These are phyloP conservation scores for Grammomys surdaster DNA, from an alignment of 2,113 vertebrate species.

Conservation along the genomic window DNA sequence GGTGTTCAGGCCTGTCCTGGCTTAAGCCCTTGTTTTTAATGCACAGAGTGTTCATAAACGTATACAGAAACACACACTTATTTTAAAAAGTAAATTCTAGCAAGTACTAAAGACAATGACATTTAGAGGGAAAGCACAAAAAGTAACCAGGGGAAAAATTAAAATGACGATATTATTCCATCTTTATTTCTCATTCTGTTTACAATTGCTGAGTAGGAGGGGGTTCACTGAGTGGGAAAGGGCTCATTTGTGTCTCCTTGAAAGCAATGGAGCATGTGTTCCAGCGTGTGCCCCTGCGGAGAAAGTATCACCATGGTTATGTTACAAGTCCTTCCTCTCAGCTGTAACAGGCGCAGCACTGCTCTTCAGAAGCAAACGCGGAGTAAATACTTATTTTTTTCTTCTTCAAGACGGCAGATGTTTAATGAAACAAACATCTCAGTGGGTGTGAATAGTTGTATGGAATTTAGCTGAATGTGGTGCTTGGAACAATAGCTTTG, in stretches of 20 bases:
- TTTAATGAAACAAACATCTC: neutral
- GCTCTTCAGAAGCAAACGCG: neutral
- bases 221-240: neutral
- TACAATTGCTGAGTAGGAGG: neutral
- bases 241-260: neutral
- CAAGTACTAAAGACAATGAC: slow-evolving; percentile 8
- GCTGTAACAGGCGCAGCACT: neutral
- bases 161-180: neutral
- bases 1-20: neutral
- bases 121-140: neutral
- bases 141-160: neutral
- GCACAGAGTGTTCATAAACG: neutral
- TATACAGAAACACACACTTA: neutral
- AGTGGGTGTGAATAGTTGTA: neutral
- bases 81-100: slow-evolving; percentile 45
- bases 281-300: neutral
- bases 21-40: neutral
- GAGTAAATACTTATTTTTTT: neutral
- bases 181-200: neutral
- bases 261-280: neutral
- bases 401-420: neutral
- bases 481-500: neutral
- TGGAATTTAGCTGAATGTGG: neutral
- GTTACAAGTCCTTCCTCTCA: neutral
- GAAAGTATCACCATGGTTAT: neutral